Evolutionary conservation across 23 tunicate species (phyloP).

Genomic region (Halocynthia roretzi): DNA sequence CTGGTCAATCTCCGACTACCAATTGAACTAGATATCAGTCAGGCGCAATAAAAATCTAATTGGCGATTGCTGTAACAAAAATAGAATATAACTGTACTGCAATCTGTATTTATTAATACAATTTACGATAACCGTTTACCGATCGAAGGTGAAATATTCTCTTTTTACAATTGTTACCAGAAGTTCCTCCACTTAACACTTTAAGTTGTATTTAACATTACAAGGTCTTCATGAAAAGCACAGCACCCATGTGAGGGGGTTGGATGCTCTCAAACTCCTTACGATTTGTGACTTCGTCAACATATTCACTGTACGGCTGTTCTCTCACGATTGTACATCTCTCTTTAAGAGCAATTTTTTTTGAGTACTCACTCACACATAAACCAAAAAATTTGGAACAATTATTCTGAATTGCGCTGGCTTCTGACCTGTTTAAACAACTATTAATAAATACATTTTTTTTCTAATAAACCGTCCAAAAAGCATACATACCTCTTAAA

Average conservation of each 20-base stretch:
- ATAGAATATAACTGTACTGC: no score
- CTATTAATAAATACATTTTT: background rate
- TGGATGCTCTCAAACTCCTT: background rate
- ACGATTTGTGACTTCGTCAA: slow-evolving; percentile 4
- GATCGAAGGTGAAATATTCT: no score
- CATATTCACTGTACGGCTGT: background rate
- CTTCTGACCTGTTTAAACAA: background rate
- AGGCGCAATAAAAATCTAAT: no score
- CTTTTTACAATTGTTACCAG: no score
- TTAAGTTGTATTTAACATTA: background rate
- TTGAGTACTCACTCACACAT: slow-evolving; percentile 2
- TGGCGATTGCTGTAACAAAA: no score
- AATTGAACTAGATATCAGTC: no score
- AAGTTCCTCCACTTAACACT: no score
- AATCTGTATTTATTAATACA: no score
- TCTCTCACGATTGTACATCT: slow-evolving; percentile 6
- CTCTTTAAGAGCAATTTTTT: background rate
- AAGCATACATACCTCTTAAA: no score
- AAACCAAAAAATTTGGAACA: slow-evolving; percentile 1
- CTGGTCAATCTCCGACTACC: no score
- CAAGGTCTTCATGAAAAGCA: background rate
- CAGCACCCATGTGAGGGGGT: background rate
- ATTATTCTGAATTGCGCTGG: background rate
- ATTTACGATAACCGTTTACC: no score
- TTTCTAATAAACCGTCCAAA: background rate